A percentile compares a stretch with the other conserved stretches of the same genome.
These are phyloP conservation scores for Paraplagusia blochii DNA, from an alignment of 2,113 vertebrate genomes.

Conservation along the genomic window DNA sequence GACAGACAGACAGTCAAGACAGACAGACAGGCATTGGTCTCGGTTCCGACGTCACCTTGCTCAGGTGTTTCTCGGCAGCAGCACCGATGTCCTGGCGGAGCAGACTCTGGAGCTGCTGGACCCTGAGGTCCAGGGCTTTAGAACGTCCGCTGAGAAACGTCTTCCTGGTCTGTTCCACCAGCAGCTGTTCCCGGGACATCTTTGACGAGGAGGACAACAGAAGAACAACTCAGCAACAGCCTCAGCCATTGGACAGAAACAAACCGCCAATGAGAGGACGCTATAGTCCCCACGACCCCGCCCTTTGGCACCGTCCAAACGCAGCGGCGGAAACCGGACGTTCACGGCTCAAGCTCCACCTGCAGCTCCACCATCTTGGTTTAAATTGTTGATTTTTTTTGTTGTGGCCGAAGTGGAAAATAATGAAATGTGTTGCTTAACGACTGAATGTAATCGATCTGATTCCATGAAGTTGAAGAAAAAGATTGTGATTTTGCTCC, in stretches of 20 bases:
- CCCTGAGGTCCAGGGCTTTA: constrained; percentile 77
- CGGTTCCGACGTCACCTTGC: constrained; percentile 76
- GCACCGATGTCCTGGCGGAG: constrained; percentile 62
- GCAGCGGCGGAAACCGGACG: no score
- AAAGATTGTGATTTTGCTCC: no score
- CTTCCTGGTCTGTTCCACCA: constrained; percentile 69
- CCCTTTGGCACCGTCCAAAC: background rate
- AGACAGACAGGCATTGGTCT: no score
- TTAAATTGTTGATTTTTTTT: no score
- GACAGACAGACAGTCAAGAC: no score
- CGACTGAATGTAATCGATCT: no score
- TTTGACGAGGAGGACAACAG: background rate
- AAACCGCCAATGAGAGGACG: constrained; percentile 13
- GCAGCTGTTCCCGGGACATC: constrained; percentile 66
- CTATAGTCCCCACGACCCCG: background rate
- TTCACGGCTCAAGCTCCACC: no score
- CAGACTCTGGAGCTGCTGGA: constrained; percentile 79
- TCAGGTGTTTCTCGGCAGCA: constrained; percentile 75
- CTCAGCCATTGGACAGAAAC: background rate
- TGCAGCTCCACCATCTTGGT: no score
- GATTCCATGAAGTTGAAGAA: constrained; percentile 68
- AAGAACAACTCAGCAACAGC: no score
- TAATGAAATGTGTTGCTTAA: no score
- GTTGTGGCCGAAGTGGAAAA: no score
- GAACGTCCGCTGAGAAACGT: constrained; percentile 75